These are phyloP conservation scores for Plebejus argus DNA, from an alignment of 2,888 invertebrate species.

Conservation along the genomic window DNA sequence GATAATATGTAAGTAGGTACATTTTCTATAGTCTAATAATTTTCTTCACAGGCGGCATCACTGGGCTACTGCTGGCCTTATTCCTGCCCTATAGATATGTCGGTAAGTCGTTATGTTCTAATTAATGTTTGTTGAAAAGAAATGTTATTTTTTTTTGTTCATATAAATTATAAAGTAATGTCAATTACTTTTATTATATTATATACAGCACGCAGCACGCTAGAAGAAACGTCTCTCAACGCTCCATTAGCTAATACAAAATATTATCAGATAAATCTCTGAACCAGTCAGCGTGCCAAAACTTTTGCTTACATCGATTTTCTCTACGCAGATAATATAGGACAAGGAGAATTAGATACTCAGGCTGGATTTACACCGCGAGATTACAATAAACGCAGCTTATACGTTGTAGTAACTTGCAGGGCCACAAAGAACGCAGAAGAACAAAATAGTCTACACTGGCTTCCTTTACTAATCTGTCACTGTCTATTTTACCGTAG, in stretches of 20 bases:
- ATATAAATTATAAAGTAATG: not conserved
- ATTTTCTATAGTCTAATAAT: not conserved
- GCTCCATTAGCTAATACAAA: not conserved
- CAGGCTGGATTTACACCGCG: too few relatives aligned
- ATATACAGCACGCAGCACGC: not conserved
- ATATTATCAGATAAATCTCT: not conserved
- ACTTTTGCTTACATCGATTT: not conserved
- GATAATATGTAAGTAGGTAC: not conserved
- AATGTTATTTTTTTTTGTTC: not conserved
- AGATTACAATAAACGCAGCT: too few relatives aligned
- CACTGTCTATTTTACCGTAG: too few relatives aligned
- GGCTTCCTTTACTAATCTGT: too few relatives aligned
- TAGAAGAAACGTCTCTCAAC: not conserved
- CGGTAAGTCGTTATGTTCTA: conserved; percentile 54
- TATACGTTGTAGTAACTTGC: too few relatives aligned
- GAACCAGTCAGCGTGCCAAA: not conserved
- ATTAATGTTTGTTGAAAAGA: not conserved
- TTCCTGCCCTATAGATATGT: conserved; percentile 64
- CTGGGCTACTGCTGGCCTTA: conserved; percentile 62
- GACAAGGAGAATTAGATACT: too few relatives aligned
- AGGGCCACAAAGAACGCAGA: too few relatives aligned
- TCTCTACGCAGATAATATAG: not conserved
- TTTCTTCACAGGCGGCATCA: conserved; percentile 54
- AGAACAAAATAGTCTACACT: too few relatives aligned
- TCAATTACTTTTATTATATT: too few relatives aligned